These are phyloP conservation scores for Dorcus hopei DNA, from an alignment of 2,888 invertebrate genomes.

Conservation along the genomic window DNA sequence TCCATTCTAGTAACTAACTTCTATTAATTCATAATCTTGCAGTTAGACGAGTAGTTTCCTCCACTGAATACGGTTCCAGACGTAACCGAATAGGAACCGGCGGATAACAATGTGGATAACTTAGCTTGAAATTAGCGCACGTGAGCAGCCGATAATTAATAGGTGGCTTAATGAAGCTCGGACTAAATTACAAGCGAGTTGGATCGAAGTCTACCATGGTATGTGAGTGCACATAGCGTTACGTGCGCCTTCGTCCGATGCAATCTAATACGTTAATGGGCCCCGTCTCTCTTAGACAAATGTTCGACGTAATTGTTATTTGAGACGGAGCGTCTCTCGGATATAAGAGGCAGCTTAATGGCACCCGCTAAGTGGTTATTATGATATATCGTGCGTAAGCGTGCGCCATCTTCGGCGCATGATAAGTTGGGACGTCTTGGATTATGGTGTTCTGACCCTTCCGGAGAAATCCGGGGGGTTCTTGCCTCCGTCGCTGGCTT, in stretches of 20 bases:
- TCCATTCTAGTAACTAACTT: no score
- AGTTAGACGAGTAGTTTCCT: neutral
- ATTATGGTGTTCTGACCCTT: neutral
- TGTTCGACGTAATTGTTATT: neutral
- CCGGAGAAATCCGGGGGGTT: neutral
- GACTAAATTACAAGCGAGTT: constrained; percentile 27
- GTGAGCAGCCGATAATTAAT: constrained; percentile 31
- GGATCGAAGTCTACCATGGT: constrained; percentile 27
- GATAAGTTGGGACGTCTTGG: neutral
- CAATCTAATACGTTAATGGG: constrained; percentile 11
- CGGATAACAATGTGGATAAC: constrained; percentile 20
- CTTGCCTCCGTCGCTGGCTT: neutral
- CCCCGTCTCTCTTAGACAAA: constrained; percentile 2
- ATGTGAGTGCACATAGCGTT: constrained; percentile 26
- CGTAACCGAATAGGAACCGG: constrained; percentile 8
- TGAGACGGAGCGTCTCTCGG: neutral
- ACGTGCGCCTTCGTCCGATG: constrained; percentile 26
- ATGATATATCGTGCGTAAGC: constrained; percentile 4
- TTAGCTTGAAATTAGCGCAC: constrained; percentile 24
- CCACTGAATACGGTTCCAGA: neutral
- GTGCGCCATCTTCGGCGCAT: neutral
- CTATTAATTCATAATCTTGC: neutral
- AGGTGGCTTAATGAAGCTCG: constrained; percentile 31
- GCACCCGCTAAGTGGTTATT: neutral
- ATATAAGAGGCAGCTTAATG: neutral